Evolutionary conservation across 2,888 invertebrate species (phyloP), one percentile per base, ranked within the genome.

Genomic region (Scaptomyza tumidula): DNA sequence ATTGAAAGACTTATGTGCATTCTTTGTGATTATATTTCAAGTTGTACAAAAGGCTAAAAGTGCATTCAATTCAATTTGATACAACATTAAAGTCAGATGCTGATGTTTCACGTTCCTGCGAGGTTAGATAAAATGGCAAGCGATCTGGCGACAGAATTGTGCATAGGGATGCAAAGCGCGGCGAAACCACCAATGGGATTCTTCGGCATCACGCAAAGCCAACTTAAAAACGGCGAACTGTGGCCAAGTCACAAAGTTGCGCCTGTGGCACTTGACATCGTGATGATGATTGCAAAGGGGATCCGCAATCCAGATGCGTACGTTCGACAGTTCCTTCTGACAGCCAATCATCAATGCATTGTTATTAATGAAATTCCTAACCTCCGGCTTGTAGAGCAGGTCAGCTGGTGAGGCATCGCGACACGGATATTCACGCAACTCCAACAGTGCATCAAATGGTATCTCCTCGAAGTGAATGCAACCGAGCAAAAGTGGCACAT

Each of bases 271-370:
- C 0, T 71, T 48, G 0, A 39, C 45, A 16, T 78, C 67, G 9
- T 78, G 78, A 16, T 75, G 75, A 19, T 78, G 71, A 0, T 24
- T 24, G 13, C 64, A 68, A 0, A 68, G 24, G 2, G 16, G 16
- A 41, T 77, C 78, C 14, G 44, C 71, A 5, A 78, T 45, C 75
- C 78, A 74, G 27, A 58, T 63, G 49, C 78, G 75, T 39, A 7
- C 3, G 3, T 0, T 59, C 50, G 6, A 16, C 24, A 11, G 59
- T 0, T 57, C 57, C 0, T 63, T 19, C 5, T 55, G 58, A 7
- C 61, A 49, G 5, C 45, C 50, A 9, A 45, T 16, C 27, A 45
- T 16, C 27, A 50, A 35, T 0, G 49, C 52, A 0, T 61, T 53
- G 3, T 11, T n/a, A 31, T 44, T 46, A 3, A 68, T 0, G 7